Percentiles rank a stretch among this genome's conserved stretches.
Conservation (phyloP, 2,113 vertebrate species). For the Paramisgurnus dabryanus region DNA sequence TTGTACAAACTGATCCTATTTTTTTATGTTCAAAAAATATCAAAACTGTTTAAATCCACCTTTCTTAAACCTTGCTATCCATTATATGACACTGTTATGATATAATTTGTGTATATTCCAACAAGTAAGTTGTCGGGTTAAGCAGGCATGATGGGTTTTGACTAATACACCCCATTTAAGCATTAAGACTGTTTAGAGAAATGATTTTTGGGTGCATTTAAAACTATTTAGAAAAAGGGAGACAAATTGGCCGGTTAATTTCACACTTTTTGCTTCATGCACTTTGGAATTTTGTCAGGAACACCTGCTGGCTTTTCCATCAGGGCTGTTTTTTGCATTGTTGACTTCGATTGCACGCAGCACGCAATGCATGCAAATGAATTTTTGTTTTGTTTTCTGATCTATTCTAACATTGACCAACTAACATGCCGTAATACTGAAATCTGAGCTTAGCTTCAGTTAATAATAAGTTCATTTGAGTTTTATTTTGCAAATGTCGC, state of each 20-base stretch:
- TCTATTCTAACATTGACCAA: not conserved
- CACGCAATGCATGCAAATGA: not conserved
- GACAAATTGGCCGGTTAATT: conserved; percentile 22
- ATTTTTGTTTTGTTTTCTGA: not conserved
- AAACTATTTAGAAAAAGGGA: not conserved
- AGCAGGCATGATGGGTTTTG: not conserved
- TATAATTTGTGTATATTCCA: conserved; percentile 21
- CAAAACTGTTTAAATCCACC: too few species aligned
- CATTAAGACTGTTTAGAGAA: not conserved
- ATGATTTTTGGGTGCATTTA: conserved; percentile 12
- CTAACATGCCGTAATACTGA: not conserved
- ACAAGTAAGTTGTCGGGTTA: conserved; percentile 20
- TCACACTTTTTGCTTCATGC: conserved; percentile 23
- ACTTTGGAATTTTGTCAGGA: conserved; percentile 12
- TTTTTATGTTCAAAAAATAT: too few species aligned
- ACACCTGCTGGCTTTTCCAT: conserved; percentile 25
- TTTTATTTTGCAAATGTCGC: not conserved
- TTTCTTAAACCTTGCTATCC: not conserved
- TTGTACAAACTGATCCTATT: too few species aligned
- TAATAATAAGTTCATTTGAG: not conserved
- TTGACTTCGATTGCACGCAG: conserved; percentile 7
- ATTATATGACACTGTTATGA: conserved; percentile 3
- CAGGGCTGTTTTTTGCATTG: conserved; percentile 16
- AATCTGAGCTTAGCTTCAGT: not conserved
- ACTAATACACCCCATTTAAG: not conserved